phyloP scores from a whole-genome alignment of 2,797 vertebrate genomes.

The Coranthus polyacanthus region DNA sequence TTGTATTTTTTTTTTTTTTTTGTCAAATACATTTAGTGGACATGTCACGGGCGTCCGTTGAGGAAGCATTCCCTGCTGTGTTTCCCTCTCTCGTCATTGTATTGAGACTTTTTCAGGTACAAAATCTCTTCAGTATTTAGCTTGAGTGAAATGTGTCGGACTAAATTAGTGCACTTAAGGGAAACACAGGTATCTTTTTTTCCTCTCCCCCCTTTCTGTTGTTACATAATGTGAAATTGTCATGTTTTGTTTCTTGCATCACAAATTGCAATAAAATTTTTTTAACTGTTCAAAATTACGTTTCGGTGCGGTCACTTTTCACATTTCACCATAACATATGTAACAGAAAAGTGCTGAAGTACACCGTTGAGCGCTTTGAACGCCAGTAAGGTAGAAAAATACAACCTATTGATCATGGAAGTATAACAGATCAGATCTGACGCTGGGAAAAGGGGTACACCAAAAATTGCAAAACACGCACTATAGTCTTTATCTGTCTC shows the following conservation, averaged over 20 bases:
- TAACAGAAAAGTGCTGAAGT: too few species aligned
- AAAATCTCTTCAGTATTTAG: constrained; percentile 17
- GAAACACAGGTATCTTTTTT: constrained; percentile 22
- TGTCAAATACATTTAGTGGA: not conserved
- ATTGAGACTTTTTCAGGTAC: constrained; percentile 26
- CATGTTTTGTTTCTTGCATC: constrained; percentile 60
- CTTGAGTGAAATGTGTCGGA: constrained; percentile 19
- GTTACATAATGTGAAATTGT: constrained; percentile 41
- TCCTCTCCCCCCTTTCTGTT: constrained; percentile 20
- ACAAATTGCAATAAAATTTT: constrained; percentile 84
- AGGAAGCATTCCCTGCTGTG: constrained; percentile 39
- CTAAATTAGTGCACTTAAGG: constrained; percentile 24
- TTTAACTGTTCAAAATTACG: constrained; percentile 78
- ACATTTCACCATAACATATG: too few species aligned
- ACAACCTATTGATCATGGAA: too few species aligned
- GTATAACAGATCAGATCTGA: too few species aligned
- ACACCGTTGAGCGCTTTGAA: too few species aligned
- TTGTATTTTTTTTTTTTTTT: not conserved
- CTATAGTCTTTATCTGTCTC: too few species aligned
- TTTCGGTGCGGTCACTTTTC: not conserved
- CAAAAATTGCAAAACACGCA: too few species aligned
- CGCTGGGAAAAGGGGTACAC: too few species aligned
- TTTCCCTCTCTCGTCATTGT: not conserved
- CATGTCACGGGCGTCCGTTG: not conserved
- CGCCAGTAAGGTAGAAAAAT: too few species aligned